Evolutionary conservation across 2,888 invertebrate species (phyloP), one percentile per base, ranked within the genome.

Genomic region (Gerris lacustris): DNA sequence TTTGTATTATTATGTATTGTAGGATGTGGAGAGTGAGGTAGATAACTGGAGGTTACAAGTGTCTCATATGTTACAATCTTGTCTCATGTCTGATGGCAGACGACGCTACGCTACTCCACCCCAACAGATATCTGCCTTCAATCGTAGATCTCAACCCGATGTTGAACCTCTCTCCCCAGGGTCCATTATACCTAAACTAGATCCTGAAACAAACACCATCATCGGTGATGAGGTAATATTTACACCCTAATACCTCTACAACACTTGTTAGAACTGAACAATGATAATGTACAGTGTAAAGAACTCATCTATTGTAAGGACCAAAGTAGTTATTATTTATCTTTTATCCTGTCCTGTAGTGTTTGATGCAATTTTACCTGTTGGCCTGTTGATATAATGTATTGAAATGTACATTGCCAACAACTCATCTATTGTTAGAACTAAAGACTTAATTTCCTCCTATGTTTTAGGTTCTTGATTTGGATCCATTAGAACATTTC

Each of bases 121-220:
- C 0, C 92, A 94, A 77, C 93, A 94, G 82, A 91, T 94, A 69
- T 89, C 93, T 0, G 91, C 91, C 0, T 92, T 92, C 77, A 96
- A 96, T 80, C 73, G 75, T 67, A 69, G 76, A 70, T 73, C 74
- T 7, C 66, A 70, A 62, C 74, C 74, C 6, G 75, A 76, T 18
- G 66, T 72, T 9, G 17, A 11, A 15, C 11, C 66, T 11, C 17
- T 11, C 66, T 66, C 66, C 11, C 85, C 85, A 0, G 83, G 83
- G 66, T 31, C 31, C 31, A 31, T 31, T 31, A 31, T 31, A 31
- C 31, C 31, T 31, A 88, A 88, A 87, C 81, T 86, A 0, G 85
- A 86, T 79, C 84, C 85, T 0, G 85, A 87, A 68, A 83, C 83
- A 67, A 86, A 89, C 74, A 82, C 87, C 17, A 81, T 93, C 0